Conservation (phyloP, 1,140 invertebrate species). For the Leptinotarsa lineolata region DNA sequence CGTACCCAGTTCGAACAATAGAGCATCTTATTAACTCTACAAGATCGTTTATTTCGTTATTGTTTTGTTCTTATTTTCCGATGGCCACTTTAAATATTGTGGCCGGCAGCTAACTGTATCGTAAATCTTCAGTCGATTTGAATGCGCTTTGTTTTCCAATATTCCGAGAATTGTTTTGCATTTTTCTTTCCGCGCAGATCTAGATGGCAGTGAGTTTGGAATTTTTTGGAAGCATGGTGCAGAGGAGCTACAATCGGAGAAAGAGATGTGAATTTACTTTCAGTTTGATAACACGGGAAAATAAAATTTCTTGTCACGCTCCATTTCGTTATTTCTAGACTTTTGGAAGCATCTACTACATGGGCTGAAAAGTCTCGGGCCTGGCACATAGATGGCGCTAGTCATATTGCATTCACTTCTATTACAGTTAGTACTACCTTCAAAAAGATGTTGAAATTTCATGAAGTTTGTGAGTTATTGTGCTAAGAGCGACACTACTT, state of each 20-base stretch:
- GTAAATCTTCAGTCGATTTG: constrained; percentile 30
- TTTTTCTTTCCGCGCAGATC: constrained; percentile 1
- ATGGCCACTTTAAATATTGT: constrained; percentile 27
- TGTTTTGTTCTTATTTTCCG: constrained; percentile 16
- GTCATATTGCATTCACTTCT: too few species aligned
- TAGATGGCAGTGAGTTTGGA: not conserved
- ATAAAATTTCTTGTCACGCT: too few species aligned
- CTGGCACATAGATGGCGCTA: too few species aligned
- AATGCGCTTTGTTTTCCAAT: constrained; percentile 21
- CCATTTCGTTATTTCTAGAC: not conserved
- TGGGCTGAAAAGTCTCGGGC: too few species aligned
- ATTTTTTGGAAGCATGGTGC: not conserved
- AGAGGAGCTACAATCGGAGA: not conserved
- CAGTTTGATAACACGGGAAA: not conserved
- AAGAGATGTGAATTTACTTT: not conserved
- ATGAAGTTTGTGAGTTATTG: too few species aligned
- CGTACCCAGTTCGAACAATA: constrained; percentile 31
- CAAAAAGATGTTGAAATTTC: too few species aligned
- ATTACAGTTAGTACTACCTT: too few species aligned
- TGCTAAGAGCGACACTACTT: too few species aligned
- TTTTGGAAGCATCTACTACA: too few species aligned
- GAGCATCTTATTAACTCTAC: constrained; percentile 43
- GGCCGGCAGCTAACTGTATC: constrained; percentile 23
- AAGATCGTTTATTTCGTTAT: constrained; percentile 41
- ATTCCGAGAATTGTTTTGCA: constrained; percentile 23